phyloP scores from a whole-genome alignment of 2,888 invertebrate genomes.

The Ypsolopha sequella region DNA sequence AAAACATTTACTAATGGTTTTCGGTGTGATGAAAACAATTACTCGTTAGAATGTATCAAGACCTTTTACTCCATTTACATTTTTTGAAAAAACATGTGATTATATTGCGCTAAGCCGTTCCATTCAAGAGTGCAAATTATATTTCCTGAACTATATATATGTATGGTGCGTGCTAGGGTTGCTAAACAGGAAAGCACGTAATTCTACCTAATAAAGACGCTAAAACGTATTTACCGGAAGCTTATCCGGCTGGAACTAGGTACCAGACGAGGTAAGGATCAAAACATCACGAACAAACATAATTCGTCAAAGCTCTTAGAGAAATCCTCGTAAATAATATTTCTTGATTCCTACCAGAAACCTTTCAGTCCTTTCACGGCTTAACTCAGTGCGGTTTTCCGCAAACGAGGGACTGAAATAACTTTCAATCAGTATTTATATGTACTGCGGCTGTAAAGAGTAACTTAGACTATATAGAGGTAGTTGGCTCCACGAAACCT shows the following conservation, averaged over 20 bases:
- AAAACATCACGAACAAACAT: background rate
- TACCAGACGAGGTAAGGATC: background rate
- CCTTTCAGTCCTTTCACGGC: slow-evolving; percentile 5
- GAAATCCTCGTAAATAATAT: background rate
- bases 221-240: slow-evolving; percentile 2
- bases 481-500: no score
- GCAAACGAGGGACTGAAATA: slow-evolving; percentile 35
- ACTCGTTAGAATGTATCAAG: no score
- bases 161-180: no score
- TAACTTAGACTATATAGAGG: no score
- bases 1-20: no score
- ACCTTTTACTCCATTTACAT: no score
- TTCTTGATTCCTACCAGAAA: slow-evolving; percentile 7
- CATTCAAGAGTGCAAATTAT: no score
- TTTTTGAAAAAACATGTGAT: no score
- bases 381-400: slow-evolving; percentile 17
- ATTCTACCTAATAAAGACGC: slow-evolving; percentile 1
- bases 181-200: background rate
- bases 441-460: no score
- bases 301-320: slow-evolving; percentile 5
- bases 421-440: slow-evolving; percentile 28
- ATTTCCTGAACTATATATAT: no score
- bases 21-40: no score
- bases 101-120: no score
- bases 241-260: background rate